Percentiles rank a stretch among this genome's conserved stretches.
phyloP scores from a whole-genome alignment of 2,113 vertebrate genomes.

The Clarias macrocephalus region DNA sequence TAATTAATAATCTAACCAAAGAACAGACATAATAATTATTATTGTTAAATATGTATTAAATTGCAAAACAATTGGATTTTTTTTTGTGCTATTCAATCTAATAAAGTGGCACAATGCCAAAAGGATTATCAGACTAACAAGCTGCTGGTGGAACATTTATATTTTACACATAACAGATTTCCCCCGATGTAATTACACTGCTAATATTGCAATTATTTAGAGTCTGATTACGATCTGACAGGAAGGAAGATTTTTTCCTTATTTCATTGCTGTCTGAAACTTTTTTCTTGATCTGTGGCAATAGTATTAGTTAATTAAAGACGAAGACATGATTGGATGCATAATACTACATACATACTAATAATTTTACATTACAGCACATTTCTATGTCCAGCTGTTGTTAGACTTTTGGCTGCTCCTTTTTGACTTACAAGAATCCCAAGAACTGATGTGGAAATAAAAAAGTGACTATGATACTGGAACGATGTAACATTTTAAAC shows the following conservation, averaged over 20 bases:
- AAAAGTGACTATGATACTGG: neutral
- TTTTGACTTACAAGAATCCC: no score
- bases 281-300: neutral
- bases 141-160: neutral
- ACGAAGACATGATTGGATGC: neutral
- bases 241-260: neutral
- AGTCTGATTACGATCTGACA: neutral
- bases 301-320: neutral
- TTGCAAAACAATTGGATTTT: neutral
- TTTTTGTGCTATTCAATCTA: neutral
- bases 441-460: no score
- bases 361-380: neutral
- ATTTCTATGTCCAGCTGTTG: neutral
- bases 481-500: neutral
- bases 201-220: neutral
- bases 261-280: neutral
- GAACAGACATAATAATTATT: neutral
- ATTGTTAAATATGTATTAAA: neutral
- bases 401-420: no score
- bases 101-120: neutral
- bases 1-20: neutral
- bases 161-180: neutral
- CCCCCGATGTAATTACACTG: neutral
- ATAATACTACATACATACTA: neutral
- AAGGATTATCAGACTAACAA: neutral